Evolutionary conservation across 2,888 invertebrate genomes (phyloP), one percentile per base, ranked within the genome.

Genomic region (Clivina fossor): DNA sequence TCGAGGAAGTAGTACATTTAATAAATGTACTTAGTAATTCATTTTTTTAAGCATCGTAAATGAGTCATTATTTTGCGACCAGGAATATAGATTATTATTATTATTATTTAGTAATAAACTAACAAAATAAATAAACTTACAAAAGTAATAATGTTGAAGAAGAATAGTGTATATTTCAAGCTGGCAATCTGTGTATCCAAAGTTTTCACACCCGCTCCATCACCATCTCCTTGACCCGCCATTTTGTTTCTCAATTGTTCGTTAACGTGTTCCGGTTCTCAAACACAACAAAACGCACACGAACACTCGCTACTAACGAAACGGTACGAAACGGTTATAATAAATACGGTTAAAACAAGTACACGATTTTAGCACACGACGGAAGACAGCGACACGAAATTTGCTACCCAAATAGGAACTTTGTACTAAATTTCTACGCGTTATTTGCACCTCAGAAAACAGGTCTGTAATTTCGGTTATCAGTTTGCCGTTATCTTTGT

Each of bases 91-190:
- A 30, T 30, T 4, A 30, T 4, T 11, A 30, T 30, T 30, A 11
- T 30, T 13, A 26, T 13, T 15, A 16, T 11, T 2, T 5, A 7
- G 16, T 22, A 4, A 30, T 15, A 41, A 19, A 20, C 9, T 13
- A 15, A 32, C 19, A 19, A 30, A 28, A 9, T 49, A 48, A n/a
- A 26, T n/a, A 19, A 59, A 82, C 87, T 81, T 71, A 89, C 90
- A 88, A 88, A 88, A 66, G 86, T 74, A 47, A 91, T 79, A 47
- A 88, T 82, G 71, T 90, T 91, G 73, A 88, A 83, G 68, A 88
- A 90, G 66, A 91, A 85, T 60, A 92, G 75, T 40, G 86, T 85
- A 73, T 89, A 91, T 74, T 90, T 91, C 61, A 91, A 80, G 68
- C 86, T 84, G 61, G 84, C 85, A 66, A 90, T 90, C 69, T 86